Conservation (phyloP, 2,888 invertebrate species). For the Hoplodrina blanda region DNA sequence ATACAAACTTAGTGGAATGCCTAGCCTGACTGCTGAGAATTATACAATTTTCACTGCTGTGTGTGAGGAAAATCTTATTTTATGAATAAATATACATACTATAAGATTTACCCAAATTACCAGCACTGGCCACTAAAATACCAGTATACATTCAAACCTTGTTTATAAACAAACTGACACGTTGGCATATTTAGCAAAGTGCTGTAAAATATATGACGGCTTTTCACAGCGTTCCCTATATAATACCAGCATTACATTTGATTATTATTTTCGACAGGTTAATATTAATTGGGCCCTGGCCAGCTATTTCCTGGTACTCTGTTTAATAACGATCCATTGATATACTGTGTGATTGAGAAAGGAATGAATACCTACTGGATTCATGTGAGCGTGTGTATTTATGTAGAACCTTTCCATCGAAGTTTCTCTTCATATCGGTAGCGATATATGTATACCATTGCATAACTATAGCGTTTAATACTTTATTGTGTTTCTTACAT, state of each 20-base stretch:
- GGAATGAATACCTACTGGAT: no score
- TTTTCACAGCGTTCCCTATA: not conserved
- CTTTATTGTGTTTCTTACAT: not conserved
- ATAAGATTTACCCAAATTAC: conserved; percentile 3
- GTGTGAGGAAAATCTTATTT: no score
- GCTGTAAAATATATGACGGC: conserved; percentile 22
- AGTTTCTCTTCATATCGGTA: not conserved
- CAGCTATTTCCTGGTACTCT: not conserved
- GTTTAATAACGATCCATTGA: conserved; percentile 11
- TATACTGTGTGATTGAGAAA: conserved; percentile 7
- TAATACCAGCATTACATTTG: conserved; percentile 1
- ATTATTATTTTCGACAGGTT: conserved; percentile 15
- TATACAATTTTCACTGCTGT: conserved; percentile 1
- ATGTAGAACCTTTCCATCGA: not conserved
- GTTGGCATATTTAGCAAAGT: conserved; percentile 14
- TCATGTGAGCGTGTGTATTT: not conserved
- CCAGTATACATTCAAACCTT: conserved; percentile 14
- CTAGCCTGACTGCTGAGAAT: not conserved
- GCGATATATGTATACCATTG: no score
- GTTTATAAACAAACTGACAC: conserved; percentile 5
- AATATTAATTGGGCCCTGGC: not conserved
- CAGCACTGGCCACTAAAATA: not conserved
- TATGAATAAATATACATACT: not conserved
- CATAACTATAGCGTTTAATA: not conserved
- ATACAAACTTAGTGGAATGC: not conserved